Evolutionary conservation across 2,888 invertebrate genomes (phyloP).

Genomic region (Neocrepidodera transversa): DNA sequence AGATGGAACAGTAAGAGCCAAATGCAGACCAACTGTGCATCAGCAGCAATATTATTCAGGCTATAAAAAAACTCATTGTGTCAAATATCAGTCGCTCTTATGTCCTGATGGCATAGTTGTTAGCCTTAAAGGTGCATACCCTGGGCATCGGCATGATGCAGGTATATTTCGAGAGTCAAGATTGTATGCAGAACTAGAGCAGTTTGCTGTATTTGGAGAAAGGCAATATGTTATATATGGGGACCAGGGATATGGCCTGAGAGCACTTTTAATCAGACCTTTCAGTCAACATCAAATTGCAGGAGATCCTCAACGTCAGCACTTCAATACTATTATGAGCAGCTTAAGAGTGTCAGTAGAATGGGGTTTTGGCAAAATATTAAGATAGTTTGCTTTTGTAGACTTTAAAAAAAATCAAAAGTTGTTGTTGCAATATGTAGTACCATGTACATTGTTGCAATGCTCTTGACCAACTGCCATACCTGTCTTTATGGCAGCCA

Average conservation of each 20-base stretch:
- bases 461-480: slow-evolving; percentile 8
- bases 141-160: slow-evolving; percentile 2
- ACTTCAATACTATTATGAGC: slow-evolving; percentile 9
- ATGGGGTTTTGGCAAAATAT: slow-evolving; percentile 18
- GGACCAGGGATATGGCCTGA: slow-evolving; percentile 5
- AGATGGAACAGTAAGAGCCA: slow-evolving; percentile 18
- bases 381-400: slow-evolving; percentile 17
- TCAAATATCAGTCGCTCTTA: not conserved
- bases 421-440: not conserved
- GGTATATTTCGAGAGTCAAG: not conserved
- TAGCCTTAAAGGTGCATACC: not conserved
- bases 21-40: slow-evolving; percentile 11
- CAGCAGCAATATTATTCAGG: slow-evolving; percentile 12
- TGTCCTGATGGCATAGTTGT: slow-evolving; percentile 3
- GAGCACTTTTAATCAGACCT: too few relatives aligned
- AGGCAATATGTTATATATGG: not conserved
- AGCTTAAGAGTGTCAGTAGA: slow-evolving; percentile 13
- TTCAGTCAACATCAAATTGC: slow-evolving; percentile 6
- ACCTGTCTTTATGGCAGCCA: slow-evolving; percentile 13
- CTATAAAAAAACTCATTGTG: slow-evolving; percentile 7
- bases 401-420: too few relatives aligned
- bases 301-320: slow-evolving; percentile 4
- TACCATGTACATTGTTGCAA: not conserved
- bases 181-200: too few relatives aligned
- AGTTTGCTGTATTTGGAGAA: not conserved